Evolutionary conservation across 2,888 invertebrate genomes (phyloP), one percentile per base, ranked within the genome.

Genomic region (Lasioglossum leucozonium): DNA sequence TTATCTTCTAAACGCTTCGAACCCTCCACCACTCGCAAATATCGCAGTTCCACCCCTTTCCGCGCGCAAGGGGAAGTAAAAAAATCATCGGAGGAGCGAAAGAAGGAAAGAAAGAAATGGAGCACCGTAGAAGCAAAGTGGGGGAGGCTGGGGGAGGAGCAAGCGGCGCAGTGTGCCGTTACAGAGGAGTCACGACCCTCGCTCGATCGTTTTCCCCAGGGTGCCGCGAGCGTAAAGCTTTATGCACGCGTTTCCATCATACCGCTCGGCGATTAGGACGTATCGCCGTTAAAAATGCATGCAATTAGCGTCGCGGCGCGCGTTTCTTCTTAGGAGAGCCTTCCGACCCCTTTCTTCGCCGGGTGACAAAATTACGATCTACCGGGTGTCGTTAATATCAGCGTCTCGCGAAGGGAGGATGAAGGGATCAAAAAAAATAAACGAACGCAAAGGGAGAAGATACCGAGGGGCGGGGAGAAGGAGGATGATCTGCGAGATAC

Each of bases 321-420:
- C 75, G 84, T 44, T 83, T 78, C 84, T 88, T 83, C 88, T 86
- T 85, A 82, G 74, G 47, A 62, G 75, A 42, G 62, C n/a, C 30
- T 79, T 73, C 71, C 86, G 86, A 92, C 91, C 93, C 93, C 89
- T 92, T 93, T 78, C 67, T 44, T 22, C 77, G 72, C 71, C 71
- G 87, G 92, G 93, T 95, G 95, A 95, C 95, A 95, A 94, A 94
- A 91, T 95, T 95, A 95, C 93, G 94, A 94, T 92, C 93, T 88
- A 92, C 91, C 90, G 91, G 91, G 91, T 92, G 92, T 91, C 94
- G 93, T 94, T 94, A 94, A 95, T 94, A 94, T 92, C 92, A 84
- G 77, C 88, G 87, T 89, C 78, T 55, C 77, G 86, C 74, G 80
- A 83, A 88, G 84, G 77, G 84, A 74, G 79, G 72, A 65, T 51